Base-by-base conservation (phyloP, 2,888 invertebrate genomes). In the Margaritifera margaritifera region DNA sequence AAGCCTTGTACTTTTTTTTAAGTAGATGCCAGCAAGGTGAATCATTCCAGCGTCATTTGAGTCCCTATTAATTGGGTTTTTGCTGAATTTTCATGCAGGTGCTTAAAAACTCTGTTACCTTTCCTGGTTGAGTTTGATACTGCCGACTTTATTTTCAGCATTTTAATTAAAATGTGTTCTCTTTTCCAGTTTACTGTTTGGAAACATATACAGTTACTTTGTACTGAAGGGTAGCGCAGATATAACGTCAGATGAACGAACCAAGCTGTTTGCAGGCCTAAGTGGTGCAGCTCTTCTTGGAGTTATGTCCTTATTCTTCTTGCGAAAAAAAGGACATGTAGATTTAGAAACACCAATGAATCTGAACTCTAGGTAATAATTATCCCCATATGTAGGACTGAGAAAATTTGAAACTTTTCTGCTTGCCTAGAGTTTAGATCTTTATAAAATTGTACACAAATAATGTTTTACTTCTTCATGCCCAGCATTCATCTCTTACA, bases 151-250 rank as follows among this genome's bases (percentile, higher is more conserved):
- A 15, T 42, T 42, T 42, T 42, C 15, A 42, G 42, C 42, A 42
- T 42, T 42, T 42, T 15, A 42, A 15, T 15, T 42, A 42, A 42
- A 42, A 20, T 51, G 77, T 69, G 62, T 20, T 55, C 50, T 68
- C 70, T 64, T 58, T 92, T 93, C 79, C 91, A 98, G 98, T 87
- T 93, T 98, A 91, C 94, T 98, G 90, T 94, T 96, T 88, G 99
- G 99, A 66, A 99, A 99, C 88, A 91, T 97, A 51, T 98, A 98
- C 91, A 96, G 98, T 31, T 98, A 94, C 91, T 95, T 95, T 88
- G 93, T 94, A 89, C 97, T 99, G 91, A 94, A 94, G 92, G 95
- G 95, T 64, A 93, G 94, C 87, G 92, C 92, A 0, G 92, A 92
- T 66, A 96, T 97, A 56, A 94, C 94, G 76, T 87, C 91, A 62